Evolutionary conservation across 2,797 vertebrate species (phyloP).

Genomic region (Stomatorhinus walkeri): DNA sequence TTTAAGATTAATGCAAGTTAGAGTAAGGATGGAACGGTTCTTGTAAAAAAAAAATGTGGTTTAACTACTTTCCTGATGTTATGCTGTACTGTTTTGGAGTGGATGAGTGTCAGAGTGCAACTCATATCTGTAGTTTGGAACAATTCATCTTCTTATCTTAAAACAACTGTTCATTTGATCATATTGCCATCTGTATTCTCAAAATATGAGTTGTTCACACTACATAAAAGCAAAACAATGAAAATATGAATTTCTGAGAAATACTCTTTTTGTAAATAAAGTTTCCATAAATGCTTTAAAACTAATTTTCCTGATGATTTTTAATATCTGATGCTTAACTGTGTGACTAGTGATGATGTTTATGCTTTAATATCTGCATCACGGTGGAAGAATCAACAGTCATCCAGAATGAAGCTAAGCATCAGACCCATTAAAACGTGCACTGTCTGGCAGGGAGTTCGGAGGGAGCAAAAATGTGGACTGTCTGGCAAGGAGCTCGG

Average conservation of each 20-base stretch:
- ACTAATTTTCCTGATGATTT: not conserved
- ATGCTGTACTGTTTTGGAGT: not conserved
- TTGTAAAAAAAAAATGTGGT: not conserved
- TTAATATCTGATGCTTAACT: constrained; percentile 8
- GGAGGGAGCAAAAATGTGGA: not conserved
- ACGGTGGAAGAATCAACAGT: not conserved
- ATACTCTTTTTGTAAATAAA: constrained; percentile 1
- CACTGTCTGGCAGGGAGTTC: not conserved
- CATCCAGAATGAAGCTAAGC: not conserved
- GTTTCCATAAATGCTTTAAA: not conserved
- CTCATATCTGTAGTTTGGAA: not conserved
- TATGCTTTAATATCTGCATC: not conserved
- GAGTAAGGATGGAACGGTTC: not conserved
- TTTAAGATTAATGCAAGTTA: not conserved
- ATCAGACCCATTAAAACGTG: not conserved
- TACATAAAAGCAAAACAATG: not conserved
- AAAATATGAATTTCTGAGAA: not conserved
- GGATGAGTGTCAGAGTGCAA: not conserved
- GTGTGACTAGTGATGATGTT: not conserved
- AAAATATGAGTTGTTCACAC: constrained; percentile 1
- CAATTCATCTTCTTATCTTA: not conserved
- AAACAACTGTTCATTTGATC: not conserved
- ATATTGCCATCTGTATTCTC: not conserved
- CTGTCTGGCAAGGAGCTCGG: not conserved
- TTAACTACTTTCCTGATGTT: not conserved